phyloP scores from a whole-genome alignment of 2,797 vertebrate species.

The Somateria mollissima region DNA sequence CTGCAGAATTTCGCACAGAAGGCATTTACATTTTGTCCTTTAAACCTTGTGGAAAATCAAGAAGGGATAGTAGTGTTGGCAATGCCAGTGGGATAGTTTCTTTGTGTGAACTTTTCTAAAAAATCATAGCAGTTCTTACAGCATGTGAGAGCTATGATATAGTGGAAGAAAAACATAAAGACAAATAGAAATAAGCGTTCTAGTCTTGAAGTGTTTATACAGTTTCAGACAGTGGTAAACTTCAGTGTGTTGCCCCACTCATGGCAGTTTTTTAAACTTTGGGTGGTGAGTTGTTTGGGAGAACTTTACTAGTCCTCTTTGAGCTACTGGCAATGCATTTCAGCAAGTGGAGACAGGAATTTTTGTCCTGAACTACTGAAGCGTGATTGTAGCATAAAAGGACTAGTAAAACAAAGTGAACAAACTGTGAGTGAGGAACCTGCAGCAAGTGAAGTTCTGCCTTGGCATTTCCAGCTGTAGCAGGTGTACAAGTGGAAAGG shows the following conservation, averaged over 20 bases:
- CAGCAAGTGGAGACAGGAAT: background rate
- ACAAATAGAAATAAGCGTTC: background rate
- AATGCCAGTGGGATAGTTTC: background rate
- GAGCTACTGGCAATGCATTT: background rate
- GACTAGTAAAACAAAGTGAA: background rate
- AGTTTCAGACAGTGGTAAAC: background rate
- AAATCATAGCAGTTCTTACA: background rate
- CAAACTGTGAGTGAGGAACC: background rate
- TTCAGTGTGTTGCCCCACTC: background rate
- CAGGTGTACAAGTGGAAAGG: background rate
- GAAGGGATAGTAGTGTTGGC: background rate
- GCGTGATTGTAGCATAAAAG: background rate
- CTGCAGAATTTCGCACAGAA: background rate
- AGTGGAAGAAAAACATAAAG: background rate
- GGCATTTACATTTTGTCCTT: background rate
- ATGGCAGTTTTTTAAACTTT: background rate
- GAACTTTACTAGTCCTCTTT: background rate
- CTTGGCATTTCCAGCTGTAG: background rate
- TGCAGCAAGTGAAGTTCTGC: background rate
- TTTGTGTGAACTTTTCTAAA: background rate
- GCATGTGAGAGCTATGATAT: background rate
- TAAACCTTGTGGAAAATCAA: background rate
- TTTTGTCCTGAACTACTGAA: background rate
- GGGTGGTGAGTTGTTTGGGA: background rate
- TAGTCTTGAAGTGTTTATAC: background rate